Conservation (phyloP, 1,140 invertebrate genomes). For the Neodiprion virginianus region DNA sequence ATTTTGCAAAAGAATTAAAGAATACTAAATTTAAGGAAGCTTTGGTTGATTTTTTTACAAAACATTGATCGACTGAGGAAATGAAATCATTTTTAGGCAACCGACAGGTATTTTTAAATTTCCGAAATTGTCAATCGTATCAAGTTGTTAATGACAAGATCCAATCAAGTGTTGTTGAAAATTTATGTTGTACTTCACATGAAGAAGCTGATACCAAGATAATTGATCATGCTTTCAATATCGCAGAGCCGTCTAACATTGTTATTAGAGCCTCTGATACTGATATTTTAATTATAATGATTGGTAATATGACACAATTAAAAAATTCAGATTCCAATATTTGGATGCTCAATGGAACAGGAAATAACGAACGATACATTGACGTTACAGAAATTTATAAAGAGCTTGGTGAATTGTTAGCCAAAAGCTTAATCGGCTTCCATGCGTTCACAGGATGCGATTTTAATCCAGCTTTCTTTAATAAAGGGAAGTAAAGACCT, state of each 20-base stretch:
- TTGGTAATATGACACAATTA: conserved; percentile 35
- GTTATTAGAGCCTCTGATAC: conserved; percentile 30
- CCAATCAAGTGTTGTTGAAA: conserved; percentile 19
- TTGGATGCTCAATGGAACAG: too few relatives aligned
- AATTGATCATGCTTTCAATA: conserved; percentile 41
- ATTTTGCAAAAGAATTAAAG: conserved; percentile 35
- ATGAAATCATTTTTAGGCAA: conserved; percentile 30
- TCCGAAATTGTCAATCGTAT: conserved; percentile 26
- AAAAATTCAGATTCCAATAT: background rate
- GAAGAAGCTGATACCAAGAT: conserved; percentile 47
- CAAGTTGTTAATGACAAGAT: conserved; percentile 23
- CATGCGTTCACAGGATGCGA: too few relatives aligned
- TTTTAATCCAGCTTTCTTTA: too few relatives aligned
- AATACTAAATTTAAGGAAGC: conserved; percentile 21
- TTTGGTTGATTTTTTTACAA: conserved; percentile 38
- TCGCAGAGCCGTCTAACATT: conserved; percentile 30
- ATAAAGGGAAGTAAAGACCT: too few relatives aligned
- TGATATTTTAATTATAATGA: conserved; percentile 40
- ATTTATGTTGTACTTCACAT: conserved; percentile 28
- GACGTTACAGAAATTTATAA: too few relatives aligned
- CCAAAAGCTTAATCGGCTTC: too few relatives aligned
- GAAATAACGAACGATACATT: too few relatives aligned
- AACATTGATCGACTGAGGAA: conserved; percentile 33
- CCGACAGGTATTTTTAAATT: conserved; percentile 29
- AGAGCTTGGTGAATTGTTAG: too few relatives aligned